Percentiles rank a stretch among this genome's conserved stretches.
phyloP scores from a whole-genome alignment of 2,888 invertebrate species.

The Serripes groenlandicus region DNA sequence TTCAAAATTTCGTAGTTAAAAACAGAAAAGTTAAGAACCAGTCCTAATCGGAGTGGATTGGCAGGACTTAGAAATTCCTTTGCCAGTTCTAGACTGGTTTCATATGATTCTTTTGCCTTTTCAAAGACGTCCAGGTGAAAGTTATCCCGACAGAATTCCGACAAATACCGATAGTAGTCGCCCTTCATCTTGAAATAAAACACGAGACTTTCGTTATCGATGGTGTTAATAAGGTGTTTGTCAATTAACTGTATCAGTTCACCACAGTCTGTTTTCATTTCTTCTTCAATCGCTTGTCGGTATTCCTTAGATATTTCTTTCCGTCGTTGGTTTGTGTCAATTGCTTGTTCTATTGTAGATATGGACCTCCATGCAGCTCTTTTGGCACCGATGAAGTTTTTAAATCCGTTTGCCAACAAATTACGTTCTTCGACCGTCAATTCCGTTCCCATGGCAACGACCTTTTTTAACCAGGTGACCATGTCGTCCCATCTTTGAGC shows the following conservation, averaged over 20 bases:
- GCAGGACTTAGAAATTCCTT: slow-evolving; percentile 41
- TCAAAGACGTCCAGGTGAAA: slow-evolving; percentile 29
- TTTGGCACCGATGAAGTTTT: slow-evolving; percentile 45
- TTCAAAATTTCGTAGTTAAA: slow-evolving; percentile 57
- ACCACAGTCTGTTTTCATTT: slow-evolving; percentile 41
- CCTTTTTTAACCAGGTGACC: slow-evolving; percentile 29
- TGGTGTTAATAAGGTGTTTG: slow-evolving; percentile 34
- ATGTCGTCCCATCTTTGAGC: slow-evolving; percentile 44
- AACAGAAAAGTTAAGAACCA: slow-evolving; percentile 53
- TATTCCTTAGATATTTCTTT: slow-evolving; percentile 52
- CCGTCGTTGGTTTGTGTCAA: slow-evolving; percentile 32
- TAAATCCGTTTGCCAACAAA: slow-evolving; percentile 46
- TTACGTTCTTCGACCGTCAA: slow-evolving; percentile 48
- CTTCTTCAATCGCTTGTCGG: slow-evolving; percentile 45
- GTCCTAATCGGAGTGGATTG: slow-evolving; percentile 48
- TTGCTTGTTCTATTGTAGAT: slow-evolving; percentile 44
- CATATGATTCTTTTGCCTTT: slow-evolving; percentile 43
- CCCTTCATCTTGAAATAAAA: slow-evolving; percentile 63
- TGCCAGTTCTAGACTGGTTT: slow-evolving; percentile 23
- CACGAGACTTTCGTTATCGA: slow-evolving; percentile 51
- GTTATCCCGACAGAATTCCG: slow-evolving; percentile 46
- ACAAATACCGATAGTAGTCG: slow-evolving; percentile 54
- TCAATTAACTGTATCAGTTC: slow-evolving; percentile 50
- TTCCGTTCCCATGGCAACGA: slow-evolving; percentile 37
- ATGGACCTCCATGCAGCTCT: slow-evolving; percentile 57